Percentiles rank a stretch among this genome's conserved stretches.
These are phyloP conservation scores for Gavialis gangeticus DNA, from an alignment of 2,113 vertebrate genomes.

Conservation along the genomic window DNA sequence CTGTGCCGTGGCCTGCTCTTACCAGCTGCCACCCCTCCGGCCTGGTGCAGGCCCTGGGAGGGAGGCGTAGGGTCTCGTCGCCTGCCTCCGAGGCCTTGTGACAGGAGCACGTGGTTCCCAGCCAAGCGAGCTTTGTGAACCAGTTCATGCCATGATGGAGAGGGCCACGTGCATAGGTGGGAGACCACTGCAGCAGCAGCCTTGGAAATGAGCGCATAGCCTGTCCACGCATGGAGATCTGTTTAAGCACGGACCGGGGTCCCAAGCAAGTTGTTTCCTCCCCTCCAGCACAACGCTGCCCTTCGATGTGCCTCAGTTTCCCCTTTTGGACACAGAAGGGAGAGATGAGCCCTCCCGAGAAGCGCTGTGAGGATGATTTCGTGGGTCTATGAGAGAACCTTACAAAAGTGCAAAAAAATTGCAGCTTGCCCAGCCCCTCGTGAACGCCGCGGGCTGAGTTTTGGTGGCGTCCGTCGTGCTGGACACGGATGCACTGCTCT, in stretches of 20 bases:
- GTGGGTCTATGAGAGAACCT: background rate
- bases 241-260: no score
- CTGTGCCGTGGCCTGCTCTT: background rate
- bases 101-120: no score
- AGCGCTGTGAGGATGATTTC: background rate
- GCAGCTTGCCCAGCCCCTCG: no score
- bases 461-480: background rate
- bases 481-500: background rate
- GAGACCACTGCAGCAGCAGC: no score
- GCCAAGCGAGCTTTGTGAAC: background rate
- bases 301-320: background rate
- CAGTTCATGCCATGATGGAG: no score
- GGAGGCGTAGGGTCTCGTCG: background rate
- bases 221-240: no score
- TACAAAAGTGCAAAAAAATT: background rate
- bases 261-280: no score
- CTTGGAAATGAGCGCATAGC: no score
- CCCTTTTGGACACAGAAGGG: background rate
- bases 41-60: background rate
- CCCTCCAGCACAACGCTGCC: no score
- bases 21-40: background rate
- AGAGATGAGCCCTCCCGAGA: background rate
- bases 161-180: no score
- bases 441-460: no score
- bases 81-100: no score